Percentiles rank a stretch among this genome's conserved stretches.
phyloP scores from a whole-genome alignment of 2,113 vertebrate species.

The Embiotoca jacksoni region DNA sequence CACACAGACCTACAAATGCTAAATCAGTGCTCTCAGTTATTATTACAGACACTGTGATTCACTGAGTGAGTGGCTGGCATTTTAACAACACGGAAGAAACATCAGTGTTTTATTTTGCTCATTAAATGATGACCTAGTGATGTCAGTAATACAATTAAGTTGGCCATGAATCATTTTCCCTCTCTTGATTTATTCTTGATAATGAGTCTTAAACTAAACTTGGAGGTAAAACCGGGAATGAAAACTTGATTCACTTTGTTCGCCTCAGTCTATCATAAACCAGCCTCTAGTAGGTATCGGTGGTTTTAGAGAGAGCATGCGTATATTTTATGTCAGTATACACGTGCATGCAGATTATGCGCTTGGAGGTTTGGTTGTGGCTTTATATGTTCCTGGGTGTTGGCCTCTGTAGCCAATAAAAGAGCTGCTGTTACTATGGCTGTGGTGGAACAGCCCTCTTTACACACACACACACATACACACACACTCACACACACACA shows the following conservation, averaged over 20 bases:
- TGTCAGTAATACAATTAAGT: neutral
- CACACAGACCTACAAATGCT: conserved; percentile 39
- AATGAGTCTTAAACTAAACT: neutral
- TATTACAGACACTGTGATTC: conserved; percentile 40
- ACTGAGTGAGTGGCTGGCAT: conserved; percentile 43
- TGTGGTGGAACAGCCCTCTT: conserved; percentile 18
- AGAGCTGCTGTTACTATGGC: conserved; percentile 28
- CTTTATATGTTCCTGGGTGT: neutral
- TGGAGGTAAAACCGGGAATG: neutral
- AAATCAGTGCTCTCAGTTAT: conserved; percentile 44
- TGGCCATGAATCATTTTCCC: neutral
- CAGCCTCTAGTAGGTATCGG: neutral
- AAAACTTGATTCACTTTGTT: neutral
- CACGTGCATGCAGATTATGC: neutral
- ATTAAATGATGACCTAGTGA: conserved; percentile 23
- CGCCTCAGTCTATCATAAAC: neutral
- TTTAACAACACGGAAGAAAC: conserved; percentile 40
- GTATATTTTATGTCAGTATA: neutral
- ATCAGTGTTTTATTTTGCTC: conserved; percentile 8
- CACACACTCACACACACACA: neutral
- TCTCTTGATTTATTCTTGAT: neutral
- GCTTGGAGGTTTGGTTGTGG: neutral
- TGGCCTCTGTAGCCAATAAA: conserved; percentile 37
- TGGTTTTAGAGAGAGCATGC: neutral
- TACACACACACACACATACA: conserved; percentile 24